Evolutionary conservation across 2,888 invertebrate species (phyloP), one percentile per base, ranked within the genome.

Genomic region (Cybosia mesomella): DNA sequence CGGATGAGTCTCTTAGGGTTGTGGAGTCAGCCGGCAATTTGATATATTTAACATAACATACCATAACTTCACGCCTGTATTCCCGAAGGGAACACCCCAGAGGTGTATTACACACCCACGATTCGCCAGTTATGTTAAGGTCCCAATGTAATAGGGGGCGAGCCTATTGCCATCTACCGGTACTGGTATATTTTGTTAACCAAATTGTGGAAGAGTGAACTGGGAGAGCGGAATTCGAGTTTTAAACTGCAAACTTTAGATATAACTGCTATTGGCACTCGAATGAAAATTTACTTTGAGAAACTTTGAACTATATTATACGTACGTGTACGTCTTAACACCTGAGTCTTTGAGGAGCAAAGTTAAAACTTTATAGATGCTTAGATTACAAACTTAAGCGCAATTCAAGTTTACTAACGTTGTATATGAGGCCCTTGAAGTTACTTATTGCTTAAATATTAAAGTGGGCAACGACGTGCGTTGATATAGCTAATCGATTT

Each of bases 391-490:
- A 28, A 24, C 43, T 60, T 49, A n/a, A 43, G n/a, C n/a, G n/a
- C 28, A 61, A 49, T 8, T 49, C 28, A 21, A 49, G 49, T 61
- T 49, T 28, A 28, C 43, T 49, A 61, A n/a, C 24, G 28, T 49
- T 61, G 8, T 49, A 8, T 49, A 28, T 24, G 49, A 49, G 39
- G n/a, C 49, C 7, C 49, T 28, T n/a, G 13, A 49, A 61, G 61
- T 5, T 49, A 61, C 28, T 61, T 49, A 24, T 61, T 8, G n/a
- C 21, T 61, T 61, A n/a, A 61, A 64, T 67, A 66, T 66, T 53
- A 60, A 61, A 43, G 59, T 49, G 32, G 21, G 58, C 18, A 58
- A 53, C 58, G 62, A 63, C 63, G 49, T 43, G 36, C 58, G 55
- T 43, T 21, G 53, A 24, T 67, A 18, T 54, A 24, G 57, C 49